These are phyloP conservation scores for Antheraea yamamai DNA, from an alignment of 2,888 invertebrate species.

Conservation along the genomic window DNA sequence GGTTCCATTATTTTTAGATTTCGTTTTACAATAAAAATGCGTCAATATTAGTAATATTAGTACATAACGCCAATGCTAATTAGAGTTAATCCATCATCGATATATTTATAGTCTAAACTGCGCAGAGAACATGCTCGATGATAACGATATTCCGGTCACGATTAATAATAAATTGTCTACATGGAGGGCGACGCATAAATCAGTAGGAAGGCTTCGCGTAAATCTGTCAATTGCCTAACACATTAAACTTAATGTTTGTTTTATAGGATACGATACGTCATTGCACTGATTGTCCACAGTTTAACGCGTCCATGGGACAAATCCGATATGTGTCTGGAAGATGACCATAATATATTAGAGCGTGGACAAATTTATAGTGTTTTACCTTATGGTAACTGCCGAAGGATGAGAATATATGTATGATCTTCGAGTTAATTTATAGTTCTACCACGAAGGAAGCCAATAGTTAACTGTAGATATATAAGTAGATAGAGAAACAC, in stretches of 20 bases:
- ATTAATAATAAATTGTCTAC: conserved; percentile 39
- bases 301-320: background rate
- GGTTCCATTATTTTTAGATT: too few species aligned
- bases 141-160: conserved; percentile 37
- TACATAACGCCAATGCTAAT: conserved; percentile 24
- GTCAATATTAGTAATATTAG: background rate
- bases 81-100: conserved; percentile 27
- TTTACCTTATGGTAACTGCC: background rate
- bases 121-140: conserved; percentile 32
- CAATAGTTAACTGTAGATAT: background rate
- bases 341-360: background rate
- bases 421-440: background rate
- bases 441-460: background rate
- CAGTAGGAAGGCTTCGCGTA: conserved; percentile 22
- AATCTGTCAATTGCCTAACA: conserved; percentile 19
- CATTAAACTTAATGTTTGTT: conserved; percentile 11
- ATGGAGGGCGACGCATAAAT: conserved; percentile 34
- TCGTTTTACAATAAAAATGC: background rate
- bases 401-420: background rate
- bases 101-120: conserved; percentile 39
- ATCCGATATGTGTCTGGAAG: background rate
- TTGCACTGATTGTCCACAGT: background rate
- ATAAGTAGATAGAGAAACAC: background rate
- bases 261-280: background rate
- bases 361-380: background rate